A percentile compares a stretch with the other conserved stretches of the same genome.
These are phyloP conservation scores for Agrochola macilenta DNA, from an alignment of 2,888 invertebrate genomes.

Conservation along the genomic window DNA sequence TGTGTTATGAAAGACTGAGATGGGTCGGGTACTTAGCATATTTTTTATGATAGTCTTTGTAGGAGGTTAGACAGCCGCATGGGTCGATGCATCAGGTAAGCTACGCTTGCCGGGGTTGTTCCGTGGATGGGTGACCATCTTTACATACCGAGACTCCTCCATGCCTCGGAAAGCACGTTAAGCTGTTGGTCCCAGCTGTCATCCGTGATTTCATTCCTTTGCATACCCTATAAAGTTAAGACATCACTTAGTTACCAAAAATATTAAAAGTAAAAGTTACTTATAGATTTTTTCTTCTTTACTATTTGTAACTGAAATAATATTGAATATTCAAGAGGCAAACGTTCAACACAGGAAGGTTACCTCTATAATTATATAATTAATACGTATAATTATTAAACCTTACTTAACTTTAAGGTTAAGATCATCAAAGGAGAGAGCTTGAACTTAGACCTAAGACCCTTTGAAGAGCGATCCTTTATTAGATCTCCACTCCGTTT, in stretches of 20 bases:
- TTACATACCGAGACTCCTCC: no score
- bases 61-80: no score
- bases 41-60: slow-evolving; percentile 1
- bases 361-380: slow-evolving; percentile 6
- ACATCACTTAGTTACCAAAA: neutral
- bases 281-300: neutral
- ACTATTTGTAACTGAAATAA: neutral
- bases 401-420: slow-evolving; percentile 38
- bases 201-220: neutral
- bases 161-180: no score
- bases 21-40: slow-evolving; percentile 23
- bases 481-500: slow-evolving; percentile 47
- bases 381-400: slow-evolving; percentile 30
- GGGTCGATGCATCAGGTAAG: no score
- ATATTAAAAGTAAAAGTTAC: neutral
- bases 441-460: slow-evolving; percentile 37
- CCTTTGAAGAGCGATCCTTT: slow-evolving; percentile 50
- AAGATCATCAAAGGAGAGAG: slow-evolving; percentile 45
- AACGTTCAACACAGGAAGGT: neutral
- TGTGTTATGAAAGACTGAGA: slow-evolving; percentile 36
- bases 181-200: no score
- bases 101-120: no score
- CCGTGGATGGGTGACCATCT: no score
- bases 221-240: neutral
- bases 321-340: neutral